Base-by-base conservation (phyloP, 2,797 vertebrate genomes). In the Tokudaia muenninki region DNA sequence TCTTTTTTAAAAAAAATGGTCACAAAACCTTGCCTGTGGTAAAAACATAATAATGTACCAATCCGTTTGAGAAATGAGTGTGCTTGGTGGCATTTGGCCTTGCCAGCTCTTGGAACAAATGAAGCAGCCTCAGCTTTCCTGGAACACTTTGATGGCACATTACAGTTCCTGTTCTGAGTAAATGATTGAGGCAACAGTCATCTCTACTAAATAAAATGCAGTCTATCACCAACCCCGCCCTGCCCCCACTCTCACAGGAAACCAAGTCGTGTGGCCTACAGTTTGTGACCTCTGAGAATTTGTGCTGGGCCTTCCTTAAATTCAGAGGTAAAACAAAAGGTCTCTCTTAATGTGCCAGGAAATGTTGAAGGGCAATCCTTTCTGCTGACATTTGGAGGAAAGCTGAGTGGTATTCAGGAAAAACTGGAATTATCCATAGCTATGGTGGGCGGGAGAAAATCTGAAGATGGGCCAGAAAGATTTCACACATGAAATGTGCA, bases 51-150 rank as follows among this genome's bases (percentile, higher is more conserved):
- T 84, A 83, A 90, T 57, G 65, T 78, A 70, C 37, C 92, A 95
- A 87, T 50, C 63, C 65, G 80, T 91, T 72, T 91, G 31, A 34
- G 19, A 94, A 97, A 95, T 94, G 93, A 97, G 88, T 92, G 80
- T 87, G 94, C 91, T 90, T 92, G 87, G 47, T 96, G 94, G 97
- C 94, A 94, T 97, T 96, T 97, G 95, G 91, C 90, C 72, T 97
- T 95, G 89, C 80, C 95, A 97, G 59, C 52, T 95, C 94, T 95
- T 95, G 89, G 91, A 97, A 97, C 89, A 95, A 91, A 97, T 93
- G 87, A 97, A 94, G 94, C n/a, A 82, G 61, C 84, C 95, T 96
- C 93, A 24, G 74, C 91, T 95, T 95, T 96, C 92, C 96, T 97
- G 94, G 97, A 97, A 98, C 93, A 96, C 96, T 96, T 87, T 89